These are phyloP conservation scores for Bombus difficillimus DNA, from an alignment of 1,140 invertebrate species.

Conservation along the genomic window DNA sequence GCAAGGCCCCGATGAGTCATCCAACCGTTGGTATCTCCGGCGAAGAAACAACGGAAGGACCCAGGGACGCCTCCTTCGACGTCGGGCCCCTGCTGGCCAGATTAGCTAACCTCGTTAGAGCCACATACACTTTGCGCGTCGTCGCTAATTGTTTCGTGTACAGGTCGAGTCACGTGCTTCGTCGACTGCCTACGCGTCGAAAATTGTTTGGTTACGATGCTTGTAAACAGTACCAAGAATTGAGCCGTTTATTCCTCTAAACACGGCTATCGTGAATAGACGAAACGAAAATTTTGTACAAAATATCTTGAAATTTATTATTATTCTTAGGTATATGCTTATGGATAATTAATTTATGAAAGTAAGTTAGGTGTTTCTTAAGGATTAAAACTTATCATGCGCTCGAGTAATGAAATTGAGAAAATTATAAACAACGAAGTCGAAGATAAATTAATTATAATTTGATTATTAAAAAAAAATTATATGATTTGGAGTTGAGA, in stretches of 20 bases:
- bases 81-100: constrained; percentile 40
- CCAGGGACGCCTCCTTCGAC: constrained; percentile 50
- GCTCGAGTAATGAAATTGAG: background rate
- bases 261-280: no score
- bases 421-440: background rate
- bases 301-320: no score
- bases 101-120: constrained; percentile 76
- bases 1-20: constrained; percentile 67
- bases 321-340: background rate
- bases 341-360: background rate
- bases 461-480: background rate
- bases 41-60: constrained; percentile 36
- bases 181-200: background rate
- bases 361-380: constrained; percentile 1
- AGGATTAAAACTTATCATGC: no score
- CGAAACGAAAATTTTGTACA: no score
- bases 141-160: constrained; percentile 70
- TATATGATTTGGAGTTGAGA: no score
- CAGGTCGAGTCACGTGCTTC: constrained; percentile 34
- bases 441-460: background rate
- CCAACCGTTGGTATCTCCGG: constrained; percentile 54
- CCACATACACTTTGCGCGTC: constrained; percentile 66
- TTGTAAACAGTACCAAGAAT: no score
- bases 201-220: no score
- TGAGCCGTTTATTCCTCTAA: no score